Percentiles rank a stretch among this genome's conserved stretches.
Evolutionary conservation across 2,888 invertebrate species (phyloP).

Genomic region (Cheilosia grossa): DNA sequence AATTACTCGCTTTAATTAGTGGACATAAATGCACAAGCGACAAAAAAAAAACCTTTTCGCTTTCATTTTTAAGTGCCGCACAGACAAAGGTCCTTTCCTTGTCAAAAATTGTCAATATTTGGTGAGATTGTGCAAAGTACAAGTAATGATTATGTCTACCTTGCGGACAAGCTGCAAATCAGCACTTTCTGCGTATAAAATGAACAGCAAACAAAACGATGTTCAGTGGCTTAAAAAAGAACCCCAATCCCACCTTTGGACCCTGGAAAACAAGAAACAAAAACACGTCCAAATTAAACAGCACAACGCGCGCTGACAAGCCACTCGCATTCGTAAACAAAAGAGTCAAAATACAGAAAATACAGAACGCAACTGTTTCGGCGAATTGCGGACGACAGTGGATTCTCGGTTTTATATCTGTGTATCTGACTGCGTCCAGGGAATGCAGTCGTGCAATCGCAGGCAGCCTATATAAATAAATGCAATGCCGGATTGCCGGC

Average conservation of each 20-base stretch:
- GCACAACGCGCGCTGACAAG: slow-evolving; percentile 15
- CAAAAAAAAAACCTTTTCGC: slow-evolving; percentile 11
- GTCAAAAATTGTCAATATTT: slow-evolving; percentile 21
- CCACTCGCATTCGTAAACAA: slow-evolving; percentile 14
- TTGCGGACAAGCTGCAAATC: slow-evolving; percentile 32
- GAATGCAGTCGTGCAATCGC: slow-evolving; percentile 7
- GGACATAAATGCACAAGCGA: background rate
- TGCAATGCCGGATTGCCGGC: background rate
- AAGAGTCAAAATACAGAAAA: slow-evolving; percentile 17
- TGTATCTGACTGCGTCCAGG: background rate
- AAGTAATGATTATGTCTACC: background rate
- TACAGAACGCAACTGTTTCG: slow-evolving; percentile 10
- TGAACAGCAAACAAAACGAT: background rate
- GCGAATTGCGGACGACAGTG: slow-evolving; percentile 17
- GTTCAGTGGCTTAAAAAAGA: slow-evolving; percentile 7
- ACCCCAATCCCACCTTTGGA: background rate
- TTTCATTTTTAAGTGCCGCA: slow-evolving; percentile 32
- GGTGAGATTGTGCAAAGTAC: background rate
- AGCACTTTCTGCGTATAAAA: slow-evolving; percentile 29
- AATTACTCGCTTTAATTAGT: slow-evolving; percentile 36
- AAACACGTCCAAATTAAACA: slow-evolving; percentile 11
- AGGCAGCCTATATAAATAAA: background rate
- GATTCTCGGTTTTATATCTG: slow-evolving; percentile 21
- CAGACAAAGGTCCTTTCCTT: slow-evolving; percentile 10
- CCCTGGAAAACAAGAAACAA: slow-evolving; percentile 3